Conservation (phyloP, 2,888 invertebrate genomes). For the Drosophila quasianomalipes region DNA sequence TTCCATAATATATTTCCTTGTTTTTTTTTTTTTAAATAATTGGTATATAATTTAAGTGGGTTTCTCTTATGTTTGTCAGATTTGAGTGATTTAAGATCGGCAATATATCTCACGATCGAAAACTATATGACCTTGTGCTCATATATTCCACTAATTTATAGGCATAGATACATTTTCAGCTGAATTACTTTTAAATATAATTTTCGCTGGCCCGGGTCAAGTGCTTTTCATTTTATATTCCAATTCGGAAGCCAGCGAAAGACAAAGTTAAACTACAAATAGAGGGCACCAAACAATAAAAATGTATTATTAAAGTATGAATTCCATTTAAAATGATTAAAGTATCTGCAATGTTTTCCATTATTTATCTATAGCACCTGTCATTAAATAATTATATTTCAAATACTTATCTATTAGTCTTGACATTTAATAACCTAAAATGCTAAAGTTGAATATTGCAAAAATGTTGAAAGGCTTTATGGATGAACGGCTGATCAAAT, state of each 20-base stretch:
- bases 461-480: neutral
- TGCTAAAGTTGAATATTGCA: slow-evolving; percentile 2
- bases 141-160: neutral
- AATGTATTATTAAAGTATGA: neutral
- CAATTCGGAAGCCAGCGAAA: neutral
- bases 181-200: neutral
- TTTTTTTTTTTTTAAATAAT: neutral
- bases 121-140: neutral
- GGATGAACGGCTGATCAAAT: neutral
- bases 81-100: neutral
- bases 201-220: neutral
- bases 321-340: neutral
- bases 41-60: neutral
- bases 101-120: neutral
- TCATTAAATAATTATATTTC: neutral
- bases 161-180: neutral
- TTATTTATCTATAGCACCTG: neutral
- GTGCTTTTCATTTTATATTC: neutral
- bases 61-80: neutral
- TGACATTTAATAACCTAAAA: slow-evolving; percentile 12
- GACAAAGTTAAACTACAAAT: neutral
- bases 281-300: neutral
- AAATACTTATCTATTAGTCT: neutral
- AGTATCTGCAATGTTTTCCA: neutral
- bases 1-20: neutral